These are phyloP conservation scores for Drosophila paulistorum DNA, from an alignment of 1,140 invertebrate species.

Conservation along the genomic window DNA sequence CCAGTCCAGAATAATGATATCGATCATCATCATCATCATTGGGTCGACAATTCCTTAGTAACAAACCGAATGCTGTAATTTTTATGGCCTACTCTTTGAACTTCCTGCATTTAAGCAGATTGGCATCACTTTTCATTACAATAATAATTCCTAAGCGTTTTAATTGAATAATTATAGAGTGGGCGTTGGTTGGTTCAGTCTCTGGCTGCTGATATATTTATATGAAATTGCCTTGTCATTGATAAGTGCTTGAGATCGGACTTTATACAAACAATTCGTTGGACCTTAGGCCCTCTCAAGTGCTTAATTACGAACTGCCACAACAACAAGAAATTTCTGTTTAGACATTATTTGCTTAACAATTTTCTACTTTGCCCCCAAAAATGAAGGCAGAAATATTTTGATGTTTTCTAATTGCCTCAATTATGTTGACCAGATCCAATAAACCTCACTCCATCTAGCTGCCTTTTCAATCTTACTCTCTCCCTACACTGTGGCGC, in stretches of 20 bases:
- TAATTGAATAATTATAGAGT: slow-evolving; percentile 77
- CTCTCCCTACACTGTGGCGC: slow-evolving; percentile 43
- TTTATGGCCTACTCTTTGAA: slow-evolving; percentile 32
- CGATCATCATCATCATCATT: slow-evolving; percentile 32
- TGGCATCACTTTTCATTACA: slow-evolving; percentile 72
- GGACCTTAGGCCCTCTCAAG: slow-evolving; percentile 49
- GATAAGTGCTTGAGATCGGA: slow-evolving; percentile 60
- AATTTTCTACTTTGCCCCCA: slow-evolving; percentile 50
- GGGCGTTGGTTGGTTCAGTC: slow-evolving; percentile 49
- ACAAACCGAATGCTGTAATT: slow-evolving; percentile 70
- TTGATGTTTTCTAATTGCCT: slow-evolving; percentile 80
- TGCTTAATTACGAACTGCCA: too few species aligned
- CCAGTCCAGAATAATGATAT: slow-evolving; percentile 30
- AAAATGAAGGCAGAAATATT: slow-evolving; percentile 55
- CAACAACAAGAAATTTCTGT: slow-evolving; percentile 49
- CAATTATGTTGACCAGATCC: slow-evolving; percentile 60
- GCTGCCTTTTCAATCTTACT: not conserved
- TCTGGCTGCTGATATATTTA: not conserved
- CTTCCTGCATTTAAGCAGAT: slow-evolving; percentile 67
- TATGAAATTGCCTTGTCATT: slow-evolving; percentile 56
- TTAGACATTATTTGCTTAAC: slow-evolving; percentile 71
- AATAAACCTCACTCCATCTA: not conserved
- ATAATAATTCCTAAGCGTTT: slow-evolving; percentile 76
- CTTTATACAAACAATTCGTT: slow-evolving; percentile 67
- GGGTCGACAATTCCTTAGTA: not conserved